Conservation (phyloP, 1,140 invertebrate species). For the Myzus persicae region DNA sequence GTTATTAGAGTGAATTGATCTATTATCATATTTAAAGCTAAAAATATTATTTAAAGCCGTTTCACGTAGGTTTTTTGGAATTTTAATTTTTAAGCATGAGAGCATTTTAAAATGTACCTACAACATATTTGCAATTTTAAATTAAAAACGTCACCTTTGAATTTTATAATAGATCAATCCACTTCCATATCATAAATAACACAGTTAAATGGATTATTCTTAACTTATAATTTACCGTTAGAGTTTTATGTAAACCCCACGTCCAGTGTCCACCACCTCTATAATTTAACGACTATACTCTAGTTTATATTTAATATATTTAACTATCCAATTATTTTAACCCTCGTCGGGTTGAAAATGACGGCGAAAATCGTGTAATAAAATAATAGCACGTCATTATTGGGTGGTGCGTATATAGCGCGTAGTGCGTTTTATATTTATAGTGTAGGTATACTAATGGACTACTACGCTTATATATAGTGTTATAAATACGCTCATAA, state of each 20-base stretch:
- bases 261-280: neutral
- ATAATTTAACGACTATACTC: too few species aligned
- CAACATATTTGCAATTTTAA: neutral
- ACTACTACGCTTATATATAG: neutral
- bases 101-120: neutral
- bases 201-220: neutral
- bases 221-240: neutral
- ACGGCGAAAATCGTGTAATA: neutral
- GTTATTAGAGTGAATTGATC: neutral
- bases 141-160: neutral
- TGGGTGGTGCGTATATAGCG: neutral
- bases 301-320: neutral
- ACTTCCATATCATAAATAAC: neutral
- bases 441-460: neutral
- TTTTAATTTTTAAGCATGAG: neutral
- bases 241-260: neutral
- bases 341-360: neutral
- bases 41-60: neutral
- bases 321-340: neutral
- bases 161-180: neutral
- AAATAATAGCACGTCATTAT: neutral
- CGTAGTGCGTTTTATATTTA: neutral
- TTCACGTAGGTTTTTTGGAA: neutral
- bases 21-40: neutral
- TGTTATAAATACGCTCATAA: neutral